Evolutionary conservation across 2,888 invertebrate genomes (phyloP).

Genomic region (Drosophila subquinaria): DNA sequence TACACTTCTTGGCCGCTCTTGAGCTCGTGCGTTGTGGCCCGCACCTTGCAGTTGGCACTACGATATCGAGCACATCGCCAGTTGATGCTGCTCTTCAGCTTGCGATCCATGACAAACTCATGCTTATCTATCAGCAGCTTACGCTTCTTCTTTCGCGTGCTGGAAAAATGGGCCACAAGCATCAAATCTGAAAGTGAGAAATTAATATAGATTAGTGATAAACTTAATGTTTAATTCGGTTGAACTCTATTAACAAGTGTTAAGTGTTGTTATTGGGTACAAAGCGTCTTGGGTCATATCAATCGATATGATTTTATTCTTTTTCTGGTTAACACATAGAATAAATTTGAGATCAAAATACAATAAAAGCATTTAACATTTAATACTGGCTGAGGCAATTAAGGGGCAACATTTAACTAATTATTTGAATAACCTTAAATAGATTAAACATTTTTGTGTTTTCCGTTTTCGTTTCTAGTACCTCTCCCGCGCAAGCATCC

Average conservation of each 20-base stretch:
- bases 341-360: slow-evolving; percentile 22
- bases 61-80: slow-evolving; percentile 85
- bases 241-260: slow-evolving; percentile 5
- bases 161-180: slow-evolving; percentile 75
- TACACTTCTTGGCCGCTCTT: slow-evolving; percentile 81
- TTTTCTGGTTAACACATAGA: background rate
- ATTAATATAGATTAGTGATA: slow-evolving; percentile 6
- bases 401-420: background rate
- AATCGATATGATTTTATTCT: slow-evolving; percentile 12
- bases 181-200: slow-evolving; percentile 23
- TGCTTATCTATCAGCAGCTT: slow-evolving; percentile 81
- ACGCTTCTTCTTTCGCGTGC: slow-evolving; percentile 83
- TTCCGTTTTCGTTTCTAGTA: background rate
- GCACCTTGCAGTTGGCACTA: slow-evolving; percentile 83
- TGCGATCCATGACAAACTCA: slow-evolving; percentile 84
- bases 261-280: background rate
- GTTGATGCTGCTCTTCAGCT: slow-evolving; percentile 83
- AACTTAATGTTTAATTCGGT: background rate
- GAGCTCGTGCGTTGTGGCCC: slow-evolving; percentile 82
- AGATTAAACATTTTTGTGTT: background rate
- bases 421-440: background rate
- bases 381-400: slow-evolving; percentile 6
- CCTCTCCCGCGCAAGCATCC: background rate
- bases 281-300: slow-evolving; percentile 5
- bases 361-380: slow-evolving; percentile 13